Evolutionary conservation across 1,140 invertebrate genomes (phyloP), one percentile per base, ranked within the genome.

Genomic region (Zaprionus nigranus): DNA sequence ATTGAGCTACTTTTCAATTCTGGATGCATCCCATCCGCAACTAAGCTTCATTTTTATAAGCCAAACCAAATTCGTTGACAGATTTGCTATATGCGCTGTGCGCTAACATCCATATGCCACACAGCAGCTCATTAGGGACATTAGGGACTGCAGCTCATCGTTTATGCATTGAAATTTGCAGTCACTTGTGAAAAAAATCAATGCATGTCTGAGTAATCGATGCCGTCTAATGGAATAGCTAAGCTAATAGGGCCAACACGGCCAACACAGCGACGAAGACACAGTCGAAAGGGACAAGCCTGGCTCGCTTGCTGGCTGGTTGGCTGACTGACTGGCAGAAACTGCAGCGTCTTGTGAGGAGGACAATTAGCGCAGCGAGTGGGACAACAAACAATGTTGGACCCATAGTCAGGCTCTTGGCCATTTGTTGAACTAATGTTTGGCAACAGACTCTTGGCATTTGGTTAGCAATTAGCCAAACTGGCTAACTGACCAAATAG

Each of bases 171-270:
- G 85, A 90, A 90, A 90, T 90, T 86, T 79, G 76, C 85, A 90
- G 85, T 90, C 86, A 86, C 58, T 86, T 90, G 85, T 90, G 56
- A 90, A 90, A 90, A 90, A 90, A 90, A 90, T 90, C 85, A 82
- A 90, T 90, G 85, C 85, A 90, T 90, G 85, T 90, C 85, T 90
- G 85, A 90, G 85, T 90, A 88, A 90, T 90, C 81, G 74, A 90
- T 90, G 86, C 59, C 68, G 78, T 61, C 85, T 90, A 90, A 90
- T 90, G 85, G 85, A 90, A 90, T 90, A 86, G 77, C 82, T 90
- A 90, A 90, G 85, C 86, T 82, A 90, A 90, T 90, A 85, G 71
- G 78, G 66, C 58, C 57, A 61, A 54, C 40, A n/a, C 28, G 17
- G 59, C 20, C 51, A 34, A 53, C 68, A 51, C 3, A 13, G 11